Conservation (phyloP, 2,113 vertebrate genomes). For the Siniperca chuatsi region DNA sequence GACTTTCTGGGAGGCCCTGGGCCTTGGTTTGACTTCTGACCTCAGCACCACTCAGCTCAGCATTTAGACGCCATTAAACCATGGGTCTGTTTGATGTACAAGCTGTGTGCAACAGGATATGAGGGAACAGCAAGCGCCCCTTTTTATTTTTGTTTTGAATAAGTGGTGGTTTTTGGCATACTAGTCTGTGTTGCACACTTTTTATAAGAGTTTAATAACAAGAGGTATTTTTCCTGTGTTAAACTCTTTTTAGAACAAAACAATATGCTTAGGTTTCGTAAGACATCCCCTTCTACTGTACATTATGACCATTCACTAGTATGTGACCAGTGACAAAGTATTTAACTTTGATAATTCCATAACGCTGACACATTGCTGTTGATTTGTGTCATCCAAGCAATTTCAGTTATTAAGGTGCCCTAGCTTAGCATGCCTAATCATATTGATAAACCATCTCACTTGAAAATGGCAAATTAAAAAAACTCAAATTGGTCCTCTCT, state of each 20-base stretch:
- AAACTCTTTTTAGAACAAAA: slow-evolving; percentile 9
- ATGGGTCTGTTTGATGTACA: slow-evolving; percentile 75
- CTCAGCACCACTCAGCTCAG: slow-evolving; percentile 58
- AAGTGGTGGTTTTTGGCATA: slow-evolving; percentile 40
- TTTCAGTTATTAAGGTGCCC: neutral
- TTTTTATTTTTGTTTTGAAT: slow-evolving; percentile 69
- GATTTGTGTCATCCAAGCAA: neutral
- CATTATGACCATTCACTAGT: neutral
- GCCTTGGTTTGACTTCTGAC: slow-evolving; percentile 68
- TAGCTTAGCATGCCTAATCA: neutral
- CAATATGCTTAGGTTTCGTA: neutral
- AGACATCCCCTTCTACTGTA: neutral
- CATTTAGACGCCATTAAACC: slow-evolving; percentile 72
- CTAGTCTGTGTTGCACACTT: neutral
- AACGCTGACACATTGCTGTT: slow-evolving; percentile 2
- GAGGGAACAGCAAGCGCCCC: slow-evolving; percentile 55
- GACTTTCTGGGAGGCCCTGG: slow-evolving; percentile 64
- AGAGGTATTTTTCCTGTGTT: neutral
- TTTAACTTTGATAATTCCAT: neutral
- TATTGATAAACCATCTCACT: slow-evolving; percentile 30
- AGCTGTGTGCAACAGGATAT: slow-evolving; percentile 69
- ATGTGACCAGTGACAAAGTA: neutral
- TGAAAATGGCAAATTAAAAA: neutral
- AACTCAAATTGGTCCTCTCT: slow-evolving; percentile 6
- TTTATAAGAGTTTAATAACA: slow-evolving; percentile 10